Percentiles rank a stretch among this genome's conserved stretches.
phyloP scores from a whole-genome alignment of 1,140 invertebrate species.

The Pemphigus obesinymphae region DNA sequence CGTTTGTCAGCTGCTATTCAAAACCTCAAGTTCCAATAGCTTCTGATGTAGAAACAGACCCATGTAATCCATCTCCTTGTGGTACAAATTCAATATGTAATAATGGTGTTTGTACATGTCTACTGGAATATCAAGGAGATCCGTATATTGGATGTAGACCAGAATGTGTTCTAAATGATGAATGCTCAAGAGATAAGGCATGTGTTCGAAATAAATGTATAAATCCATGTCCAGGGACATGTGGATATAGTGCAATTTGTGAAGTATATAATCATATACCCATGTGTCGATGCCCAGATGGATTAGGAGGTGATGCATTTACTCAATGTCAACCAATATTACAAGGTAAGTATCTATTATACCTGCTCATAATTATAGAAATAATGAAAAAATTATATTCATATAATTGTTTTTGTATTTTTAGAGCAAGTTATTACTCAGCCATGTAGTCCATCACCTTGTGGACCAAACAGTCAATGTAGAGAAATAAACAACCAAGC shows the following conservation, averaged over 20 bases:
- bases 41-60: constrained; percentile 51
- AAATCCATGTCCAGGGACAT: constrained; percentile 69
- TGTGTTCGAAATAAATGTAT: constrained; percentile 70
- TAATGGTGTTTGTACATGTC: constrained; percentile 59
- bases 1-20: constrained; percentile 51
- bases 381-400: background rate
- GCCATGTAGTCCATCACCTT: constrained; percentile 66
- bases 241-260: constrained; percentile 66
- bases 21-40: constrained; percentile 44
- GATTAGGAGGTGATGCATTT: constrained; percentile 68
- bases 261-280: constrained; percentile 67
- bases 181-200: constrained; percentile 61
- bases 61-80: constrained; percentile 63
- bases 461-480: constrained; percentile 66
- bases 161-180: constrained; percentile 62
- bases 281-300: constrained; percentile 63
- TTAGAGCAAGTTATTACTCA: constrained; percentile 49
- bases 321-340: constrained; percentile 56
- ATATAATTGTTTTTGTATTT: background rate
- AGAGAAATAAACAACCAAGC: constrained; percentile 57
- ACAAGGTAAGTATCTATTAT: constrained; percentile 52
- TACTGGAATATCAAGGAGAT: constrained; percentile 60
- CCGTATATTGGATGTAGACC: constrained; percentile 61
- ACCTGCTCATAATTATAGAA: no score
- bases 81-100: constrained; percentile 67